A percentile compares a stretch with the other conserved stretches of the same genome.
phyloP scores from a whole-genome alignment of 2,888 invertebrate genomes.

The Megamerina dolium region DNA sequence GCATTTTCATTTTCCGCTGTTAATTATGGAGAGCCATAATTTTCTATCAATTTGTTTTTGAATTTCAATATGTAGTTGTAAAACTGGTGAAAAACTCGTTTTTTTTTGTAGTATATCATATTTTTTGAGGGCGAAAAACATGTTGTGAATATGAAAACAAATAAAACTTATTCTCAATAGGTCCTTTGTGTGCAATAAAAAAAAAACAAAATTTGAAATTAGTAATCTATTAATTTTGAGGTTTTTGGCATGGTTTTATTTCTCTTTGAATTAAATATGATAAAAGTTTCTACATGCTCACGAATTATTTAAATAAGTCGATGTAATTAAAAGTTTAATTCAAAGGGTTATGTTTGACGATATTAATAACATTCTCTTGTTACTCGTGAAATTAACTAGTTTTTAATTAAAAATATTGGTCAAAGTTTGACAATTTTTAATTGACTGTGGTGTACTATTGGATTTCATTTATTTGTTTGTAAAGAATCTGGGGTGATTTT shows the following conservation, averaged over 20 bases:
- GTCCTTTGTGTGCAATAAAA: constrained; percentile 6
- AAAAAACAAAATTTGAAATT: constrained; percentile 9
- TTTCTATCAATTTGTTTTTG: constrained; percentile 38
- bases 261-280: not conserved
- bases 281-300: not conserved
- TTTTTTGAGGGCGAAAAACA: constrained; percentile 9
- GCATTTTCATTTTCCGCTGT: constrained; percentile 8
- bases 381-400: too few relatives aligned
- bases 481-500: too few relatives aligned
- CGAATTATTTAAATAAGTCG: too few relatives aligned
- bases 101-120: not conserved
- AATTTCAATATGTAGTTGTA: too few relatives aligned
- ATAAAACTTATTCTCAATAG: not conserved
- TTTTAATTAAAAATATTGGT: too few relatives aligned
- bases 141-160: constrained; percentile 13
- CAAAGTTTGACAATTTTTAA: too few relatives aligned
- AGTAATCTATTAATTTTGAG: constrained; percentile 8
- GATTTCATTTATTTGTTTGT: too few relatives aligned
- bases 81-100: constrained; percentile 8
- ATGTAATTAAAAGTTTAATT: too few relatives aligned
- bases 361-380: too few relatives aligned
- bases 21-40: constrained; percentile 30
- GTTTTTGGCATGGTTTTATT: not conserved
- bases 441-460: too few relatives aligned
- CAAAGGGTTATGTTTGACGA: too few relatives aligned